These are phyloP conservation scores for Gryon sp. DNA, from an alignment of 1,140 invertebrate species.

Conservation along the genomic window DNA sequence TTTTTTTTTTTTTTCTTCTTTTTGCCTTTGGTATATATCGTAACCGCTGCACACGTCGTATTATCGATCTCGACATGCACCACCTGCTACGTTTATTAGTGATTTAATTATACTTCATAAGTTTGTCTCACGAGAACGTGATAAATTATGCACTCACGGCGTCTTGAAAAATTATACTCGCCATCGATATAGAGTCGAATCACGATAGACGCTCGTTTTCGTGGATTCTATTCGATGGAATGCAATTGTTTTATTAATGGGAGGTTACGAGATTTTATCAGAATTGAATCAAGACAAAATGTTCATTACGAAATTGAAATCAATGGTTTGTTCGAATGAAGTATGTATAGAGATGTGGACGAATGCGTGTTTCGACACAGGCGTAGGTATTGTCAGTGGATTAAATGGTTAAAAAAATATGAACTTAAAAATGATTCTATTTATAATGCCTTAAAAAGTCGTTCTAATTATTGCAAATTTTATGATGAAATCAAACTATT, in stretches of 20 bases:
- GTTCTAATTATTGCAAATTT: too few species aligned
- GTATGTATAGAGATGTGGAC: too few species aligned
- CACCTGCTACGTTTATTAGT: constrained; percentile 44
- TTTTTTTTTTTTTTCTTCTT: too few species aligned
- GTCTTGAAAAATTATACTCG: constrained; percentile 16
- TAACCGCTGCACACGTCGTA: constrained; percentile 34
- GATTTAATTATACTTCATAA: constrained; percentile 47
- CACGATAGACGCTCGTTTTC: constrained; percentile 5
- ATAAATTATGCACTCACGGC: constrained; percentile 16
- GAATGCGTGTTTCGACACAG: too few species aligned
- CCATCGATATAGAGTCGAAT: neutral
- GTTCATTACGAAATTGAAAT: constrained; percentile 16
- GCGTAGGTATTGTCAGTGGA: too few species aligned
- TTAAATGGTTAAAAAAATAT: neutral
- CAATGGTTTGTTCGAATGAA: constrained; percentile 1
- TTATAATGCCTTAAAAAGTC: too few species aligned
- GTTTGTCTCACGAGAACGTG: constrained; percentile 15
- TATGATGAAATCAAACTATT: too few species aligned
- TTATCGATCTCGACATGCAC: constrained; percentile 52
- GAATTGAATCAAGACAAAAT: neutral
- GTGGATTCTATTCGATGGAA: constrained; percentile 1
- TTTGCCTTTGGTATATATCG: too few species aligned
- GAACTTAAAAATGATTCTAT: too few species aligned
- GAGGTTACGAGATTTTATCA: neutral
- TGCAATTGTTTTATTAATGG: constrained; percentile 1